These are phyloP conservation scores for Biston betularia DNA, from an alignment of 2,888 invertebrate genomes.

Conservation along the genomic window DNA sequence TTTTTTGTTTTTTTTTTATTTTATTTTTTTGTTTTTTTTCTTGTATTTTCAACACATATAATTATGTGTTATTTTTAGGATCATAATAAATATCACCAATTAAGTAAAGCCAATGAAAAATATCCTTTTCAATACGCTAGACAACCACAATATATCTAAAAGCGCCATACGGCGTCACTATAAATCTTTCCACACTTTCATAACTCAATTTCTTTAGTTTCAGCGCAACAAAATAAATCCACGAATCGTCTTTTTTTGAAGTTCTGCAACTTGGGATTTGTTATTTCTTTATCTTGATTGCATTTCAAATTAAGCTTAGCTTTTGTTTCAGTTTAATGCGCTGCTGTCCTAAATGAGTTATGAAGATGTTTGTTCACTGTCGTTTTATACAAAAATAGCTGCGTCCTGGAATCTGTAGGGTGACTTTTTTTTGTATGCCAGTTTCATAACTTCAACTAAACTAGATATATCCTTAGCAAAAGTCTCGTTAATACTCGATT, in stretches of 20 bases:
- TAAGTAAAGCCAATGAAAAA: slow-evolving; percentile 26
- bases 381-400: background rate
- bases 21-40: no score
- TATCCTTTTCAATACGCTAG: background rate
- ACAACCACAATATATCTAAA: slow-evolving; percentile 40
- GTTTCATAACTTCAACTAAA: no score
- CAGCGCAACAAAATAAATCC: slow-evolving; percentile 59
- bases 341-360: slow-evolving; percentile 3
- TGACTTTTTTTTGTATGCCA: no score
- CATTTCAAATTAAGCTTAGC: slow-evolving; percentile 9
- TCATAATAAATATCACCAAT: background rate
- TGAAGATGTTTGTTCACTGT: background rate
- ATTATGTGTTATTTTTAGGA: no score
- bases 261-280: slow-evolving; percentile 34
- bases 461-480: no score
- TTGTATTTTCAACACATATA: no score
- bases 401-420: no score
- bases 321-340: slow-evolving; percentile 1
- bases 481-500: no score
- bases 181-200: slow-evolving; percentile 67
- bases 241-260: slow-evolving; percentile 45
- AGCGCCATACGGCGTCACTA: slow-evolving; percentile 61
- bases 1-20: no score
- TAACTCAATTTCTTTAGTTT: slow-evolving; percentile 66
- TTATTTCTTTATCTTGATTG: slow-evolving; percentile 23